Conservation (phyloP, 1,140 invertebrate genomes). For the Drosophila kurseongensis region DNA sequence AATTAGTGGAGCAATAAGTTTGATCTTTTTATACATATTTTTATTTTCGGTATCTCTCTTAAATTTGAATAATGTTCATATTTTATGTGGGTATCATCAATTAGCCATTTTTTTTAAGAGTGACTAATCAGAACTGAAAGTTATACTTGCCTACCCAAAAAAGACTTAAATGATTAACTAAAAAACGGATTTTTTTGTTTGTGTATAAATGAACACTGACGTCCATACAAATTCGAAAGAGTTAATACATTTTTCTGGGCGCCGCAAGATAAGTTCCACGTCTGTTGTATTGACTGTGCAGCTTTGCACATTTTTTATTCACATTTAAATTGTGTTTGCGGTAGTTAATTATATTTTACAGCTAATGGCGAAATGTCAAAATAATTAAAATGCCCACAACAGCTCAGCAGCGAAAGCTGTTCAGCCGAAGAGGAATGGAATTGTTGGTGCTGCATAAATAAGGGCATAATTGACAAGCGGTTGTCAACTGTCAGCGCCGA, state of each 20-base stretch:
- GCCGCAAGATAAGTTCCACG: conserved; percentile 33
- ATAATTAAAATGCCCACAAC: conserved; percentile 71
- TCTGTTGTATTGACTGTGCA: conserved; percentile 7
- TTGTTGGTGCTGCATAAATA: conserved; percentile 24
- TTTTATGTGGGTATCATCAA: too few species aligned
- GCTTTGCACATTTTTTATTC: conserved; percentile 59
- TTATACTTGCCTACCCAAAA: too few species aligned
- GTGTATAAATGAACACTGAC: background rate
- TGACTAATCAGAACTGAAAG: too few species aligned
- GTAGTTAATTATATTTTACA: conserved; percentile 81
- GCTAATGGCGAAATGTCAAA: conserved; percentile 82
- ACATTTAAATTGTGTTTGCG: conserved; percentile 73
- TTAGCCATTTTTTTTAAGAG: too few species aligned
- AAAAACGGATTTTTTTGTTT: background rate
- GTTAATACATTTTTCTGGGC: conserved; percentile 18
- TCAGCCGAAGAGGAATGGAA: conserved; percentile 10
- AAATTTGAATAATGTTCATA: too few species aligned
- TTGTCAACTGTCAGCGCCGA: conserved; percentile 73
- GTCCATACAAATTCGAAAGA: background rate
- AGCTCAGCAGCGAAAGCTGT: conserved; percentile 31
- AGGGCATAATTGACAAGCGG: conserved; percentile 65
- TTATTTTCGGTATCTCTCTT: too few species aligned
- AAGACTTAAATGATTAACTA: too few species aligned
- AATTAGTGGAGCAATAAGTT: too few species aligned
- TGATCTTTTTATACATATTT: too few species aligned